Percentiles rank a stretch among this genome's conserved stretches.
These are phyloP conservation scores for Branchipolynoe longqiensis DNA, from an alignment of 2,888 invertebrate species.

Conservation along the genomic window DNA sequence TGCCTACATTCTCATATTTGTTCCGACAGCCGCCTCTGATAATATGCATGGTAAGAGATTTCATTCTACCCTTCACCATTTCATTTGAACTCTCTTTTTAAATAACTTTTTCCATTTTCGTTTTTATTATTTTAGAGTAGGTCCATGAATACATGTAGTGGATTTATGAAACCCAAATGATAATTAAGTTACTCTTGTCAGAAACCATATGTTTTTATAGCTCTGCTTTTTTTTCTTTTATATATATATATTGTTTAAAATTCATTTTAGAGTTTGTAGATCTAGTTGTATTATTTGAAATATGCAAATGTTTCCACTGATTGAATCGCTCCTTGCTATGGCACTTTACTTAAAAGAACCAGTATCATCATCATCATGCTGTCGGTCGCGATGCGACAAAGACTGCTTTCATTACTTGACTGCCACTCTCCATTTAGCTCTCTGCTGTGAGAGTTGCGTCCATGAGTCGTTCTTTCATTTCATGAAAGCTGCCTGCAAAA, in stretches of 20 bases:
- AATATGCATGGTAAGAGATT: slow-evolving; percentile 54
- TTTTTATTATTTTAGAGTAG: neutral
- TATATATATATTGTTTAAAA: neutral
- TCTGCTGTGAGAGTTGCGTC: too few relatives aligned
- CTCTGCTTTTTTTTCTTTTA: neutral
- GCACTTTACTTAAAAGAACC: too few relatives aligned
- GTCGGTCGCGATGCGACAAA: too few relatives aligned
- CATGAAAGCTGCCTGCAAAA: too few relatives aligned
- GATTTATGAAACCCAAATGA: neutral
- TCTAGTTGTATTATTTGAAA: too few relatives aligned
- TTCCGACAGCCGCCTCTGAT: slow-evolving; percentile 55
- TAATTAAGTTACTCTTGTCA: neutral
- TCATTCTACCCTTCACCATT: slow-evolving; percentile 40
- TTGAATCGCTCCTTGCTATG: too few relatives aligned
- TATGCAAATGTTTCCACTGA: too few relatives aligned
- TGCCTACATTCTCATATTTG: slow-evolving; percentile 53
- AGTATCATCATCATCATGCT: too few relatives aligned
- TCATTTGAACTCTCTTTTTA: neutral
- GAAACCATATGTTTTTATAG: neutral
- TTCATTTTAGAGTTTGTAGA: neutral
- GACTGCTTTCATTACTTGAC: too few relatives aligned
- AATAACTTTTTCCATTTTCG: neutral
- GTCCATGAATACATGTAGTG: neutral
- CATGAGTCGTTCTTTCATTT: too few relatives aligned
- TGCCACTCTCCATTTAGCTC: too few relatives aligned